Evolutionary conservation across 1,140 invertebrate species (phyloP), one percentile per base, ranked within the genome.

Genomic region (Helicoverpa armigera): DNA sequence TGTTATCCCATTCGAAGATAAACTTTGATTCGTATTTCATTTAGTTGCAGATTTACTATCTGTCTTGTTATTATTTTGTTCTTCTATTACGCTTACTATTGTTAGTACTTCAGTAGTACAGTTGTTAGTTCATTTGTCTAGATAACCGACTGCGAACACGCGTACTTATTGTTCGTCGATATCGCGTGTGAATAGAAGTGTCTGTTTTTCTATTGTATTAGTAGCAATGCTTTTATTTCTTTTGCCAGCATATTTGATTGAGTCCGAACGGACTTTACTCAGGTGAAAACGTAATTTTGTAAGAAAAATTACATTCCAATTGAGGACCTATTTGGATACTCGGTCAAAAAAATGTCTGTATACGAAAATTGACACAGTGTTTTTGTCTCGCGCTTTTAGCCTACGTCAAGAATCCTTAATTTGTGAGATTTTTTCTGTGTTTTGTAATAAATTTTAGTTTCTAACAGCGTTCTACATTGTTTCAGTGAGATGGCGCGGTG

Each of bases 401-500:
- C 35, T 5, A 3, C 7, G 23, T 23, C 23, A 23, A 35, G 7
- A 35, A 35, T 2, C 4, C 31, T 35, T 2, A 4, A 35, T 4
- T 35, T 35, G 31, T 35, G 2, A 2, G 31, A 35, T 3, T 35
- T 35, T 35, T 3, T 35, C 7, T 2, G 35, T 35, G 35, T 35
- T 35, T 35, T 10, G 18, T 12, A 63, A 35, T 35, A 16, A 11
- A 60, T 4, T 58, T 5, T 43, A 10, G 11, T 74, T n/a, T 72
- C 50, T 50, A 58, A 31, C 72, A 72, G 43, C 3, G 29, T 29
- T 78, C 87, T 67, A 4, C 50, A 10, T 67, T 92, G 82, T 92
- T 92, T 56, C 89, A 94, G 93, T 93, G 93, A 94, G 90, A 94
- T 94, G 93, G 89, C 91, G 91, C 93, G 90, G 89, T 87, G 92